phyloP scores from a whole-genome alignment of 2,113 vertebrate species.

The Lethenteron camtschaticum region DNA sequence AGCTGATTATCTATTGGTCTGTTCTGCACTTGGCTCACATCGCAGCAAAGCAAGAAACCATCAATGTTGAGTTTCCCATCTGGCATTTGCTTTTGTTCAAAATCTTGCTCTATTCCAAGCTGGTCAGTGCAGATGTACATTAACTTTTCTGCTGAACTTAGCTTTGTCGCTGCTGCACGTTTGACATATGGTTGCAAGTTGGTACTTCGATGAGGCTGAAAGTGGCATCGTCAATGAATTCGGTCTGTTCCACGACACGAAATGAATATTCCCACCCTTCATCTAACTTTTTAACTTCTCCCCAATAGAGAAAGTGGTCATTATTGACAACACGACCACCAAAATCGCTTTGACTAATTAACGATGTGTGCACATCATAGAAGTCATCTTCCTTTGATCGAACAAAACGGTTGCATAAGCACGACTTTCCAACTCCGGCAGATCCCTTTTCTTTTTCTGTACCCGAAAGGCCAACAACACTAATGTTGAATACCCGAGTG shows the following conservation, averaged over 20 bases:
- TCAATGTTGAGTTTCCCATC: constrained; percentile 79
- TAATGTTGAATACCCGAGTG: constrained; percentile 30
- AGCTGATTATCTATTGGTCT: constrained; percentile 90
- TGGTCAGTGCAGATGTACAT: constrained; percentile 99
- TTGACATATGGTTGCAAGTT: constrained; percentile 90
- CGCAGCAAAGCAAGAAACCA: constrained; percentile 66
- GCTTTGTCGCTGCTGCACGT: constrained; percentile 61
- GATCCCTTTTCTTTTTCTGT: constrained; percentile 96
- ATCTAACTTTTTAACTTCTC: constrained; percentile 53
- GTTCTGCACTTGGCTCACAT: constrained; percentile 91
- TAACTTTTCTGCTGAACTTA: constrained; percentile 86
- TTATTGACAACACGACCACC: constrained; percentile 91
- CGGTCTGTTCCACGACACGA: constrained; percentile 93
- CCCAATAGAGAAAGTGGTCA: constrained; percentile 96
- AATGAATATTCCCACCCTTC: constrained; percentile 56
- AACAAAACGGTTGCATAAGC: constrained; percentile 81
- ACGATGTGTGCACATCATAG: constrained; percentile 79
- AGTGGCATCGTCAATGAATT: constrained; percentile 94
- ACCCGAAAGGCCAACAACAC: constrained; percentile 80
- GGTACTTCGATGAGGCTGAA: constrained; percentile 91
- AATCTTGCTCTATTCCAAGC: constrained; percentile 88
- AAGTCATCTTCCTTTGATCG: constrained; percentile 80
- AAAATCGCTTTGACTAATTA: constrained; percentile 94
- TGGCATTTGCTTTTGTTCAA: constrained; percentile 97
- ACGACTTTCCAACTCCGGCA: constrained; percentile 81